Evolutionary conservation across 2,888 invertebrate genomes (phyloP).

Genomic region (Cryptosula pallasiana): DNA sequence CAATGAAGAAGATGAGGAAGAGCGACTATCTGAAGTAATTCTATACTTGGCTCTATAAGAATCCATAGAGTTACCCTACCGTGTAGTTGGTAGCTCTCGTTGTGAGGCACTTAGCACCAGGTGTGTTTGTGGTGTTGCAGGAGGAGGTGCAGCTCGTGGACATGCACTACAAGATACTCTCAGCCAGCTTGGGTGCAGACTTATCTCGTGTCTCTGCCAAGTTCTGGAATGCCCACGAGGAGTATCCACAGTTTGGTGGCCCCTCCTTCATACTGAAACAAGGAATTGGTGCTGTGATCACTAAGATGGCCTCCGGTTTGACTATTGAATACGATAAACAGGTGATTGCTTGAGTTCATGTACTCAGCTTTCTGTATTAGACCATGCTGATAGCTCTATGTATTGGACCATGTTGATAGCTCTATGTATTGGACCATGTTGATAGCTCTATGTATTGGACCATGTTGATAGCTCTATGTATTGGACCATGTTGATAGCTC

Average conservation of each 20-base stretch:
- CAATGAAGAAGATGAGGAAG: neutral
- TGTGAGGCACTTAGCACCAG: no score
- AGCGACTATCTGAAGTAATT: neutral
- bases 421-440: neutral
- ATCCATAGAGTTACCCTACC: no score
- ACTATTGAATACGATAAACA: constrained; percentile 45
- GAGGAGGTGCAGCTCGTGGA: constrained; percentile 52
- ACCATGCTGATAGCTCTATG: no score
- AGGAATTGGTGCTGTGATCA: constrained; percentile 47
- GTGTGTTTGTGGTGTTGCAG: constrained; percentile 36
- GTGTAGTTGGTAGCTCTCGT: no score
- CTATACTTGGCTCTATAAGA: no score
- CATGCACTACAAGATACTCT: constrained; percentile 55
- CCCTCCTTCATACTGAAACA: constrained; percentile 50
- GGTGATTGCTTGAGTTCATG: no score
- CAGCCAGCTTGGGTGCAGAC: constrained; percentile 54
- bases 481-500: no score
- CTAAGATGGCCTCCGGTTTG: constrained; percentile 46
- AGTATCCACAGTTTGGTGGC: constrained; percentile 55
- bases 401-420: no score
- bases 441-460: neutral
- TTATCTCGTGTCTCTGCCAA: constrained; percentile 51
- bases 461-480: no score
- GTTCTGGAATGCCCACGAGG: constrained; percentile 57
- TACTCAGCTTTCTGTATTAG: no score